Conservation (phyloP, 1,140 invertebrate genomes). For the Scaptomyza hsui region DNA sequence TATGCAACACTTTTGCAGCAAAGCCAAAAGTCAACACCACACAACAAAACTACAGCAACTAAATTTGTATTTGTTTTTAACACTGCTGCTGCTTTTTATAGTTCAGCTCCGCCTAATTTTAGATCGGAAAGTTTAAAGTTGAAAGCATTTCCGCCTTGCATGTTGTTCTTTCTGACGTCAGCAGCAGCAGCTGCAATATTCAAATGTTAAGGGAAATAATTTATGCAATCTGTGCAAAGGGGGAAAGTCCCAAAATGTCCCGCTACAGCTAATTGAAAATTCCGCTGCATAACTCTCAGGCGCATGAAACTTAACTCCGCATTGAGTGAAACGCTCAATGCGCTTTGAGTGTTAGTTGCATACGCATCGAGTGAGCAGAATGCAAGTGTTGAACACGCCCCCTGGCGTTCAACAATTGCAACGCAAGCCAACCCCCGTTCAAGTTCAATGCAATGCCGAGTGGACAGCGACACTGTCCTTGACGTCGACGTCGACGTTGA, state of each 20-base stretch:
- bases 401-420: slow-evolving; percentile 48
- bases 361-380: slow-evolving; percentile 4
- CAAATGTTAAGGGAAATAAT: slow-evolving; percentile 64
- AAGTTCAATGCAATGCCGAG: slow-evolving; percentile 72
- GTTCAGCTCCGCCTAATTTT: slow-evolving; percentile 52
- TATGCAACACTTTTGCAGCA: slow-evolving; percentile 55
- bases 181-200: slow-evolving; percentile 50
- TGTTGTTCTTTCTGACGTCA: slow-evolving; percentile 55
- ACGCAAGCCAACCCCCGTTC: slow-evolving; percentile 59
- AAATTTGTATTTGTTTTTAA: slow-evolving; percentile 23
- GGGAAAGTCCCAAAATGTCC: slow-evolving; percentile 10
- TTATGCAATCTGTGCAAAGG: slow-evolving; percentile 52
- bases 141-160: slow-evolving; percentile 49
- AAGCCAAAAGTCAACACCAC: slow-evolving; percentile 29
- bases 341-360: slow-evolving; percentile 21
- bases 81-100: slow-evolving; percentile 44
- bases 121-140: slow-evolving; percentile 72
- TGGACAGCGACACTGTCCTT: slow-evolving; percentile 55
- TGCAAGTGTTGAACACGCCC: slow-evolving; percentile 56
- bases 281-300: slow-evolving; percentile 53
- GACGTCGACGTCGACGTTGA: slow-evolving; percentile 24
- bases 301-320: slow-evolving; percentile 34
- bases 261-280: slow-evolving; percentile 44
- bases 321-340: slow-evolving; percentile 24
- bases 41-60: slow-evolving; percentile 3